These are phyloP conservation scores for Pipistrellus pipistrellus DNA, from an alignment of 2,797 vertebrate species.

Conservation along the genomic window DNA sequence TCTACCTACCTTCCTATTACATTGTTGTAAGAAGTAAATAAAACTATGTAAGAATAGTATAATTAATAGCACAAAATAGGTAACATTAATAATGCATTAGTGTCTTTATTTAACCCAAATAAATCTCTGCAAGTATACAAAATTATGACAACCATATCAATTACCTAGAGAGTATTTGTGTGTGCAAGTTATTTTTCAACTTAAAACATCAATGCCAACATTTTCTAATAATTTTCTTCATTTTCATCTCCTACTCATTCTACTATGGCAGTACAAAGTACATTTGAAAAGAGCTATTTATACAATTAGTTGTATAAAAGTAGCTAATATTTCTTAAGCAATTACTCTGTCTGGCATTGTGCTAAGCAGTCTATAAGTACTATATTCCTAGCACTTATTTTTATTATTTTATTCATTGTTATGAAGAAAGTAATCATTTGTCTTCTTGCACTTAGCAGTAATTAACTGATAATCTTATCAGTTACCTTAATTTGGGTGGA, in stretches of 20 bases:
- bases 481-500: background rate
- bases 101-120: background rate
- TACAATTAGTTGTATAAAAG: background rate
- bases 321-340: conserved; percentile 1
- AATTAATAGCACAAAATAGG: background rate
- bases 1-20: background rate
- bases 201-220: background rate
- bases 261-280: background rate
- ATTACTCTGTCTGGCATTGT: background rate
- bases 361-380: background rate
- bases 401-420: background rate
- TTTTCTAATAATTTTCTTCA: background rate
- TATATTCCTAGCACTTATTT: background rate
- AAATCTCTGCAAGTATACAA: background rate
- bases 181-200: background rate
- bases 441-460: background rate
- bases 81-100: background rate
- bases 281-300: conserved; percentile 14
- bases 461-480: background rate
- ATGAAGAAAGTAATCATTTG: background rate
- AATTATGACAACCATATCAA: background rate
- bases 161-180: background rate
- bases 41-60: background rate
- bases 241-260: background rate
- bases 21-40: conserved; percentile 1